Percentiles rank a stretch among this genome's conserved stretches.
phyloP scores from a whole-genome alignment of 2,888 invertebrate species.

The Perizoma affinitatum region DNA sequence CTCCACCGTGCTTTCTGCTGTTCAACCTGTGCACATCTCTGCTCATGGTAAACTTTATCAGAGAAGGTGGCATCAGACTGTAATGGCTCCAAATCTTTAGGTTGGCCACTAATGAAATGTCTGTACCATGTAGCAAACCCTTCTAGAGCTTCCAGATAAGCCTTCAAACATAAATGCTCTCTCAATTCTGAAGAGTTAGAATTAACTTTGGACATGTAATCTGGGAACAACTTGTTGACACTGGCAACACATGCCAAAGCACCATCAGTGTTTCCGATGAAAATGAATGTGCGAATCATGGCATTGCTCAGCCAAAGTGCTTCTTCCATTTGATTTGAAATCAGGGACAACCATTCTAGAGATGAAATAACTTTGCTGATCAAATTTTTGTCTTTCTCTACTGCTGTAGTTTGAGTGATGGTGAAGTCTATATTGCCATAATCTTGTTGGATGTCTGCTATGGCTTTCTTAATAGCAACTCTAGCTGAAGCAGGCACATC shows the following conservation, averaged over 20 bases:
- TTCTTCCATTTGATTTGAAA: conserved; percentile 90
- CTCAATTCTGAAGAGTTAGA: conserved; percentile 82
- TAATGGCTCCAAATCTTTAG: conserved; percentile 86
- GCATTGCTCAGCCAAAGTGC: conserved; percentile 95
- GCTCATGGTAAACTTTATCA: conserved; percentile 95
- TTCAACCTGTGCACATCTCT: conserved; percentile 90
- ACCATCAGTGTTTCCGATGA: conserved; percentile 91
- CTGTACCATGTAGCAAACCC: conserved; percentile 95
- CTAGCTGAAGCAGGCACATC: conserved; percentile 94
- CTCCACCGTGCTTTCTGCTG: conserved; percentile 91
- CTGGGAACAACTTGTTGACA: conserved; percentile 68
- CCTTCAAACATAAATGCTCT: conserved; percentile 94
- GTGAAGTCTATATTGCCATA: conserved; percentile 81
- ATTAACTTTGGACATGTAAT: conserved; percentile 68
- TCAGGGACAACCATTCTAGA: conserved; percentile 94
- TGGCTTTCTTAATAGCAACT: conserved; percentile 91
- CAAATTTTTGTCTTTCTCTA: conserved; percentile 74
- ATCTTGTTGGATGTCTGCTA: conserved; percentile 71
- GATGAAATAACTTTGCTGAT: conserved; percentile 78
- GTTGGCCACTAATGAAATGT: conserved; percentile 91
- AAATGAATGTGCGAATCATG: conserved; percentile 93
- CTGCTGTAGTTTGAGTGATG: conserved; percentile 87
- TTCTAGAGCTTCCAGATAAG: conserved; percentile 94
- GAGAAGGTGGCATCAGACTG: conserved; percentile 88
- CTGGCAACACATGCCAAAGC: conserved; percentile 88